phyloP scores from a whole-genome alignment of 2,888 invertebrate species.

The Bedellia somnulentella region DNA sequence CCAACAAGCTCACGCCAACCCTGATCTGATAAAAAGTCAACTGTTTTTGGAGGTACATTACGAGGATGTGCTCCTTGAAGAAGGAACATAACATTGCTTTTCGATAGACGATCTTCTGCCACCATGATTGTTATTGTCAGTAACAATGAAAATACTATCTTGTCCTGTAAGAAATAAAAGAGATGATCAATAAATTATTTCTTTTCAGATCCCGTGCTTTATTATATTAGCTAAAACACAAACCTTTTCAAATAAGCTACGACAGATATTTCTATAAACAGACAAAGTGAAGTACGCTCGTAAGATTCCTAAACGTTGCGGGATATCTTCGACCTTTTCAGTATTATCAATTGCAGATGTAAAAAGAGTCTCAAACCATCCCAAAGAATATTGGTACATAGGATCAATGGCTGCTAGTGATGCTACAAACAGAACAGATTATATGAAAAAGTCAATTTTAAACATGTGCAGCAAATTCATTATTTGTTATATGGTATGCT shows the following conservation, averaged over 20 bases:
- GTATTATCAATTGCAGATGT: constrained; percentile 84
- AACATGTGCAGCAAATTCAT: neutral
- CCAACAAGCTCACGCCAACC: constrained; percentile 46
- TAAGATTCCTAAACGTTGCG: constrained; percentile 71
- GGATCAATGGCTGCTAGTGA: constrained; percentile 91
- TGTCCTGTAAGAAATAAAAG: constrained; percentile 63
- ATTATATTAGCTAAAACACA: too few species aligned
- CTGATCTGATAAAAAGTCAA: constrained; percentile 35
- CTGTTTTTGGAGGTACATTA: constrained; percentile 28
- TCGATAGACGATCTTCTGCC: constrained; percentile 60
- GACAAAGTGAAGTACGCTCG: constrained; percentile 84
- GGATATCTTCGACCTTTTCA: constrained; percentile 80
- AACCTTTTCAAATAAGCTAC: constrained; percentile 91
- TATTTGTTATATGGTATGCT: neutral
- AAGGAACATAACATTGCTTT: constrained; percentile 80
- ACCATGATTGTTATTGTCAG: constrained; percentile 72
- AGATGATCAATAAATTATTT: too few species aligned
- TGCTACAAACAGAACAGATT: constrained; percentile 43
- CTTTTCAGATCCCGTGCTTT: too few species aligned
- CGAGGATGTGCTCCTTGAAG: constrained; percentile 74
- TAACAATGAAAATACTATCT: constrained; percentile 83
- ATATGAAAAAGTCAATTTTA: neutral
- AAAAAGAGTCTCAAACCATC: constrained; percentile 92
- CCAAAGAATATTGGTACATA: constrained; percentile 95
- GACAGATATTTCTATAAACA: constrained; percentile 86